phyloP scores from a whole-genome alignment of 2,113 vertebrate genomes.

The Eudorcas thomsonii region DNA sequence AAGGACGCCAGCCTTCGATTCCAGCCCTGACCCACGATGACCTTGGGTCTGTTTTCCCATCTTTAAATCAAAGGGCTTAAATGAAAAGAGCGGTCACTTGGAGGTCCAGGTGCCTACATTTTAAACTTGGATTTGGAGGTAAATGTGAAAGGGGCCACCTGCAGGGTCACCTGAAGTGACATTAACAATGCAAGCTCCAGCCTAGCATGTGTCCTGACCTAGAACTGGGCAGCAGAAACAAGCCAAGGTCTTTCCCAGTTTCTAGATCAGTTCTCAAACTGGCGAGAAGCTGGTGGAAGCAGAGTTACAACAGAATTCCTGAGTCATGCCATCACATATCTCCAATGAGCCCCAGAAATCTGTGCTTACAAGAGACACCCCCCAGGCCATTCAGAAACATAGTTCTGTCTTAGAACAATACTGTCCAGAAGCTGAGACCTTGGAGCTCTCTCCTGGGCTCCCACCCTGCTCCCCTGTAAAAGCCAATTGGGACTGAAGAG shows the following conservation, averaged over 20 bases:
- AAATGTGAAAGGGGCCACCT: background rate
- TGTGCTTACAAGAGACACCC: background rate
- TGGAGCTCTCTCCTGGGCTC: background rate
- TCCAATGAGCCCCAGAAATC: background rate
- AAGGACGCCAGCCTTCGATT: background rate
- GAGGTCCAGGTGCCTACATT: background rate
- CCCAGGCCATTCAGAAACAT: background rate
- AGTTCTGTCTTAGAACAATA: background rate
- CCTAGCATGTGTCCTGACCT: background rate
- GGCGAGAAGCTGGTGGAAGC: background rate
- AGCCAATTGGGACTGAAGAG: background rate
- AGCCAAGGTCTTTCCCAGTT: background rate
- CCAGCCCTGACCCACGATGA: background rate
- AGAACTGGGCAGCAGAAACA: background rate
- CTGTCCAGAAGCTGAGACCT: background rate
- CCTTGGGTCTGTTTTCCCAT: background rate
- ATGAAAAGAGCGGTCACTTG: background rate
- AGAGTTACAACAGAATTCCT: background rate
- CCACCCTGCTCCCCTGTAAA: background rate
- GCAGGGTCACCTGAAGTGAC: background rate
- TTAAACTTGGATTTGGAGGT: background rate
- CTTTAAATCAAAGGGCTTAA: background rate
- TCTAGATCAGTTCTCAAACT: background rate
- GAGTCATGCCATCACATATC: background rate
- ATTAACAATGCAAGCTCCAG: background rate